Evolutionary conservation across 1,140 invertebrate genomes (phyloP).

Genomic region (Leptopilina boulardi): DNA sequence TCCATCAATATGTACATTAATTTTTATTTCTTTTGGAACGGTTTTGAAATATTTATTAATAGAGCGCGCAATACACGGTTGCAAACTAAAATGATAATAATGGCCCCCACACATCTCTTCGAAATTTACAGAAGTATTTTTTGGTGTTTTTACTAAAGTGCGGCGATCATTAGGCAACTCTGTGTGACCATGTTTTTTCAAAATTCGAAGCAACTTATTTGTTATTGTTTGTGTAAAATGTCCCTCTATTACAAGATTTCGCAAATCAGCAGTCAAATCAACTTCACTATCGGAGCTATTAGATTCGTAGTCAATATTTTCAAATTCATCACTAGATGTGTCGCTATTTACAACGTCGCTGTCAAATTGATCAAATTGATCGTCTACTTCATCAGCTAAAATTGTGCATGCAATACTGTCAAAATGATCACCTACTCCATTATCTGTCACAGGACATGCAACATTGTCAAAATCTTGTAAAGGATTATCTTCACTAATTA

Average conservation of each 20-base stretch:
- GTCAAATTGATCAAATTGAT: not conserved
- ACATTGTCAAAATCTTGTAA: too few relatives aligned
- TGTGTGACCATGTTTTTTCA: not conserved
- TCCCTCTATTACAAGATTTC: not conserved
- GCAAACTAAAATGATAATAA: slow-evolving; percentile 24
- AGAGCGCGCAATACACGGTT: not conserved
- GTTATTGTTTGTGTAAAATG: not conserved
- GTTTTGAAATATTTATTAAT: not conserved
- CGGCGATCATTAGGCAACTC: not conserved
- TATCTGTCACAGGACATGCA: too few relatives aligned
- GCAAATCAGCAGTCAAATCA: not conserved
- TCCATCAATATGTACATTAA: slow-evolving; percentile 55
- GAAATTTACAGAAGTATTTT: not conserved
- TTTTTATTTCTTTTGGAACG: not conserved
- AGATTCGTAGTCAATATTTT: not conserved
- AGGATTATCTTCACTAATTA: too few relatives aligned
- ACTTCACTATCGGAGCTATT: not conserved
- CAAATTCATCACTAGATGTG: not conserved
- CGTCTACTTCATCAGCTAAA: not conserved
- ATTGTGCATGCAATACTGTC: too few relatives aligned
- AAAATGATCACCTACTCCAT: too few relatives aligned
- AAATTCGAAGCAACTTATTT: not conserved
- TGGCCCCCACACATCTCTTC: slow-evolving; percentile 24
- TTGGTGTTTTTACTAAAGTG: slow-evolving; percentile 41
- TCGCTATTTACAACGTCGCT: not conserved